phyloP scores from a whole-genome alignment of 2,888 invertebrate species.

The Sarcophaga carnaria region DNA sequence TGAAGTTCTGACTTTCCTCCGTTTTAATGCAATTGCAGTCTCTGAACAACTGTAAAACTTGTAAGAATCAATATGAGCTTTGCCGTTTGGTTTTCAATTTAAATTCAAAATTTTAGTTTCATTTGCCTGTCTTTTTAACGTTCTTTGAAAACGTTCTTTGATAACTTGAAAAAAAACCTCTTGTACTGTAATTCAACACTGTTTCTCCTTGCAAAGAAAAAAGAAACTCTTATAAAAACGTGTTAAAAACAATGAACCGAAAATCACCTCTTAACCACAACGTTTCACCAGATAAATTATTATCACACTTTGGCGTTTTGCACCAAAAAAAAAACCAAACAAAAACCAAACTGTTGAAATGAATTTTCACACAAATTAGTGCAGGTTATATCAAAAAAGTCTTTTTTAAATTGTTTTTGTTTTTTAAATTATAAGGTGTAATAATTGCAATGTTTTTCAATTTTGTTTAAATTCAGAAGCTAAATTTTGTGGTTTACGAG shows the following conservation, averaged over 20 bases:
- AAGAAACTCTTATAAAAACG: neutral
- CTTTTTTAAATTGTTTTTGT: slow-evolving; percentile 18
- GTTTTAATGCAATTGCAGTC: no score
- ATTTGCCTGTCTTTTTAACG: no score
- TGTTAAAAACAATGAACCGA: neutral
- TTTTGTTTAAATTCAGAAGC: slow-evolving; percentile 58
- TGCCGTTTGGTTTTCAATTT: no score
- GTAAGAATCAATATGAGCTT: no score
- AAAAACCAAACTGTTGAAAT: slow-evolving; percentile 35
- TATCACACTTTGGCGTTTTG: slow-evolving; percentile 23
- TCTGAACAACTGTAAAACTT: no score
- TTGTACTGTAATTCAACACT: neutral
- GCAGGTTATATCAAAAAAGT: no score
- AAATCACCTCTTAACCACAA: slow-evolving; percentile 43
- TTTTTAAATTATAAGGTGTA: slow-evolving; percentile 57
- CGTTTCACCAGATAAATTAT: neutral
- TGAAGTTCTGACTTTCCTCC: no score
- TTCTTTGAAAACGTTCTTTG: no score
- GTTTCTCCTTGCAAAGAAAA: neutral
- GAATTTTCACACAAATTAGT: slow-evolving; percentile 36
- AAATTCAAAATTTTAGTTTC: no score
- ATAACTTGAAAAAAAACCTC: neutral
- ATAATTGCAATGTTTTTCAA: slow-evolving; percentile 54
- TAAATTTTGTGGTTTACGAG: slow-evolving; percentile 51
- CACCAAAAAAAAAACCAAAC: neutral